A percentile compares a stretch with the other conserved stretches of the same genome.
These are phyloP conservation scores for Haliclystus octoradiatus DNA, from an alignment of 30 jellyfish, hydroid and myxozoan species.

Conservation along the genomic window DNA sequence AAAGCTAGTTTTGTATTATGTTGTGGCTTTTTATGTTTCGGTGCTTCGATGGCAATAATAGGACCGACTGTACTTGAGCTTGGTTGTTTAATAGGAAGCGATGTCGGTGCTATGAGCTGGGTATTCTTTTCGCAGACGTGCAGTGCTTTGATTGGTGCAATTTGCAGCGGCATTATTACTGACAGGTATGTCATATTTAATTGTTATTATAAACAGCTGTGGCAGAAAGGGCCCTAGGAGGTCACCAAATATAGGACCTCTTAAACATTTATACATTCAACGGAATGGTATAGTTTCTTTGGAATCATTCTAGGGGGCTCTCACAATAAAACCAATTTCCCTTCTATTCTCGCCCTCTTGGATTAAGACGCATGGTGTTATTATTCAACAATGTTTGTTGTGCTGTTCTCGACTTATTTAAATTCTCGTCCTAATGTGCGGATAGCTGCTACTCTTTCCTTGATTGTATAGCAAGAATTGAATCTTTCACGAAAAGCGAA, in stretches of 20 bases:
- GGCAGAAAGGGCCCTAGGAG: too few relatives aligned
- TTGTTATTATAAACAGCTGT: too few relatives aligned
- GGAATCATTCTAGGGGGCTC: too few relatives aligned
- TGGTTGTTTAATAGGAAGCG: constrained; percentile 93
- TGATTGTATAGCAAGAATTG: too few relatives aligned
- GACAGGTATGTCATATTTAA: constrained; percentile 43
- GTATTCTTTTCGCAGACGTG: constrained; percentile 97
- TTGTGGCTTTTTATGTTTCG: constrained; percentile 96
- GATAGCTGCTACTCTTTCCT: too few relatives aligned
- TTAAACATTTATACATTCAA: too few relatives aligned
- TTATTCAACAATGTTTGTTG: not conserved
- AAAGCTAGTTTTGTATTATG: constrained; percentile 83
- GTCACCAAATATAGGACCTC: too few relatives aligned
- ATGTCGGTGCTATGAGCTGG: constrained; percentile 99
- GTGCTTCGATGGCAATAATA: constrained; percentile 97
- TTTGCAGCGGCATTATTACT: constrained; percentile 89
- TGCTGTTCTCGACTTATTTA: too few relatives aligned
- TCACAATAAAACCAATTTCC: not conserved
- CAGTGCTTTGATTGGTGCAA: constrained; percentile 95
- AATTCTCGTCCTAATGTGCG: too few relatives aligned
- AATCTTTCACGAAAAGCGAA: too few relatives aligned
- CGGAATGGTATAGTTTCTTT: too few relatives aligned
- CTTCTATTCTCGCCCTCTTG: not conserved
- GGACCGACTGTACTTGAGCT: constrained; percentile 97
- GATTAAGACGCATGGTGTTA: not conserved